Evolutionary conservation across 30 jellyfish, hydroid and myxozoan genomes (phyloP).

Genomic region (Catostylus mosaicus): DNA sequence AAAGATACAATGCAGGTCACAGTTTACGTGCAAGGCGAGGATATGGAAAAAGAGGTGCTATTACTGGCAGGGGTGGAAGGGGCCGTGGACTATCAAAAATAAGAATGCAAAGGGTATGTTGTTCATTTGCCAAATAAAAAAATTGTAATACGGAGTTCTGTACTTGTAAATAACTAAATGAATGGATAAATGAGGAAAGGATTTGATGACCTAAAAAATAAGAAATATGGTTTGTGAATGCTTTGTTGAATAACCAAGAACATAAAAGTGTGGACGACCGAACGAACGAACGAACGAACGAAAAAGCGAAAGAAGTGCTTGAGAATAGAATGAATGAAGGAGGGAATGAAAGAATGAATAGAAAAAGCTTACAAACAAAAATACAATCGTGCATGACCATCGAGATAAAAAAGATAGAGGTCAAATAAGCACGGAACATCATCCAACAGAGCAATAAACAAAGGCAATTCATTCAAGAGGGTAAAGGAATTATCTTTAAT

Average conservation of each 20-base stretch:
- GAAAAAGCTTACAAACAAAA: too few relatives aligned
- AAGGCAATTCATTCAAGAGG: background rate
- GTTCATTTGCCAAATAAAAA: background rate
- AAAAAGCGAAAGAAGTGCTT: background rate
- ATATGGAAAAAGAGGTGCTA: constrained; percentile 62
- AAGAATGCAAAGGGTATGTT: constrained; percentile 61
- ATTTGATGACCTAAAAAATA: too few relatives aligned
- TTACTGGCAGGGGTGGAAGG: constrained; percentile 64
- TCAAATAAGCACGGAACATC: too few relatives aligned
- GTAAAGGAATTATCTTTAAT: too few relatives aligned
- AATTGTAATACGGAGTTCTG: background rate
- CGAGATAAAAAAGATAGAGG: too few relatives aligned
- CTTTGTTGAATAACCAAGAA: background rate
- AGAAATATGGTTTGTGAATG: too few relatives aligned
- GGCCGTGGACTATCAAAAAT: constrained; percentile 69
- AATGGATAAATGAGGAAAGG: background rate
- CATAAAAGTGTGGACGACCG: background rate
- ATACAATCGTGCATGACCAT: too few relatives aligned
- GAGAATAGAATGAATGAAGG: background rate
- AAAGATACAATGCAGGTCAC: constrained; percentile 82
- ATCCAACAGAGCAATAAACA: too few relatives aligned
- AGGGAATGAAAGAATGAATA: background rate
- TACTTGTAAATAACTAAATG: background rate
- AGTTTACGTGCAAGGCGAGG: constrained; percentile 83
- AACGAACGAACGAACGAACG: background rate